Evolutionary conservation across 2,888 invertebrate genomes (phyloP).

Genomic region (Beris chalybata): DNA sequence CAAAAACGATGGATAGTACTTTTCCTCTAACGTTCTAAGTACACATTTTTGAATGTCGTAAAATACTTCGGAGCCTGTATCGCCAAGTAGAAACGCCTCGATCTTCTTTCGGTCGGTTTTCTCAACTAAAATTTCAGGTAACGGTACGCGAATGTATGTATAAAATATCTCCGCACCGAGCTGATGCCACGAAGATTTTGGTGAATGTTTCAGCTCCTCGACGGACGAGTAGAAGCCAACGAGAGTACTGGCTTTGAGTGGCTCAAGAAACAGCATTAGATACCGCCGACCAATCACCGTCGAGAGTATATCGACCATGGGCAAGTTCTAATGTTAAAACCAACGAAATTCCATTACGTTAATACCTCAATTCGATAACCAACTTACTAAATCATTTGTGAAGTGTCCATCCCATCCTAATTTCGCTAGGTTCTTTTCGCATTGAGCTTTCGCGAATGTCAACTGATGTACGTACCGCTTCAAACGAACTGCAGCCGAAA

Average conservation of each 20-base stretch:
- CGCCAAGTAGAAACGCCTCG: constrained; percentile 84
- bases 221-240: constrained; percentile 86
- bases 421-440: constrained; percentile 73
- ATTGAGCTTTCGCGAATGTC: constrained; percentile 77
- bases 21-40: constrained; percentile 77
- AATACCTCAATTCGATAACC: background rate
- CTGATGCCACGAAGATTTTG: constrained; percentile 78
- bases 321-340: constrained; percentile 62
- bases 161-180: constrained; percentile 91
- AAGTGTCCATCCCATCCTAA: constrained; percentile 78
- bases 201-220: constrained; percentile 78
- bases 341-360: no score
- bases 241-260: constrained; percentile 79
- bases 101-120: constrained; percentile 79
- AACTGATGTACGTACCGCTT: constrained; percentile 83
- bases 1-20: constrained; percentile 86
- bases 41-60: constrained; percentile 84
- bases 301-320: constrained; percentile 72
- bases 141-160: constrained; percentile 80
- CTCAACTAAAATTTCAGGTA: constrained; percentile 80
- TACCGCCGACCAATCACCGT: constrained; percentile 79
- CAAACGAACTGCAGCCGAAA: constrained; percentile 77
- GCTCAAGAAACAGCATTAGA: constrained; percentile 79
- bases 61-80: constrained; percentile 85
- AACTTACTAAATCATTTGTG: constrained; percentile 54